Evolutionary conservation across 2,797 vertebrate genomes (phyloP).

Genomic region (Pangasius mekongensis): DNA sequence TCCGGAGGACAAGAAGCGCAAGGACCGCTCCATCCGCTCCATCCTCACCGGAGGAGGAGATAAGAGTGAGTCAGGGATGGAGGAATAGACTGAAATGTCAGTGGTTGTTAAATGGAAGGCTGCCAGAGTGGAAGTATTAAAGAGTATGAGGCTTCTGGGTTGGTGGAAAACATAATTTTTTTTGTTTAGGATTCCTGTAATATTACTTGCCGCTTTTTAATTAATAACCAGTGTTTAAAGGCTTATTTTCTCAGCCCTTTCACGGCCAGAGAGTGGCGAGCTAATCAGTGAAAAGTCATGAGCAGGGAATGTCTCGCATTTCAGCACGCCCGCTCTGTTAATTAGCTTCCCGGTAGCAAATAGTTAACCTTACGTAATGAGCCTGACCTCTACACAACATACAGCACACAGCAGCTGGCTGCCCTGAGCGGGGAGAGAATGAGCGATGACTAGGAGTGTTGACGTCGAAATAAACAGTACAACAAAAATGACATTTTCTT

Average conservation of each 20-base stretch:
- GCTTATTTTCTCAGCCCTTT: background rate
- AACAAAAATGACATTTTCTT: background rate
- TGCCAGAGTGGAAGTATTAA: background rate
- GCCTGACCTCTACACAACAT: background rate
- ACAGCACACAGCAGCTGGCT: conserved; percentile 28
- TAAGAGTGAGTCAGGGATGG: conserved; percentile 80
- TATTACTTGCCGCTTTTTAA: background rate
- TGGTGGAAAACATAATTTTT: background rate
- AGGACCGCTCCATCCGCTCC: conserved; percentile 88
- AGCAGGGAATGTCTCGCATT: conserved; percentile 9
- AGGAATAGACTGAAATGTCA: background rate
- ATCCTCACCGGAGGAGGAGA: conserved; percentile 89
- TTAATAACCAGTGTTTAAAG: background rate
- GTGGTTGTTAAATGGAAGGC: background rate
- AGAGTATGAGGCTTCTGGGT: background rate
- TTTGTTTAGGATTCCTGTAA: background rate
- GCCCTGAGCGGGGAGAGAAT: background rate
- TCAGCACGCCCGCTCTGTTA: conserved; percentile 19
- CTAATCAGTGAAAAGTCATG: conserved; percentile 6
- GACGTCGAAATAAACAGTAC: background rate
- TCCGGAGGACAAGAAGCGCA: conserved; percentile 95
- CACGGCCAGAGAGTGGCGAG: background rate
- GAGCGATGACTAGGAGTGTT: background rate
- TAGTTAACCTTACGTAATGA: conserved; percentile 39
- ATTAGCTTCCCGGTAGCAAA: conserved; percentile 44